These are phyloP conservation scores for Margaritifera margaritifera DNA, from an alignment of 2,888 invertebrate species.

Conservation along the genomic window DNA sequence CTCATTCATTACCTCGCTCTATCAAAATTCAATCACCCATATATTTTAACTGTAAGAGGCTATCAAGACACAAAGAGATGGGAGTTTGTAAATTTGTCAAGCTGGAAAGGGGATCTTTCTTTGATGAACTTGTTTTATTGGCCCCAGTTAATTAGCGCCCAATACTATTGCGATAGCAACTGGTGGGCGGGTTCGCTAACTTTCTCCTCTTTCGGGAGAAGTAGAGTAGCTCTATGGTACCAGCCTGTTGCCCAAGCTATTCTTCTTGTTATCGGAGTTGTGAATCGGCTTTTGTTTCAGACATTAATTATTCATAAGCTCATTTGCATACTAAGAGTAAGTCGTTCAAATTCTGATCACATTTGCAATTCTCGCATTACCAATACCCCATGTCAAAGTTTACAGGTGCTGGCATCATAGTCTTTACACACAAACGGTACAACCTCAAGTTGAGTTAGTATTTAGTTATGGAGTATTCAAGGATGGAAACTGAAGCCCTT, in stretches of 20 bases:
- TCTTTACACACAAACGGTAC: too few species aligned
- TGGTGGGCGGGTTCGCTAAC: not conserved
- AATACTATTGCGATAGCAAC: not conserved
- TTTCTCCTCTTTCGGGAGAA: too few species aligned
- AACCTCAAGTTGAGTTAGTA: too few species aligned
- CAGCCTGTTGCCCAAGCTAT: conserved; percentile 21
- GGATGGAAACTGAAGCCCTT: conserved; percentile 57
- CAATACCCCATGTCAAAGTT: too few species aligned
- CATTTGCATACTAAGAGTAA: conserved; percentile 42
- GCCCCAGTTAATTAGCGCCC: conserved; percentile 20
- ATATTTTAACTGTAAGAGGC: conserved; percentile 17
- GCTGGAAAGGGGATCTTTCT: conserved; percentile 23
- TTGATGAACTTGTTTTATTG: conserved; percentile 34
- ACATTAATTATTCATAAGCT: conserved; percentile 35
- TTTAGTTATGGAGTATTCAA: conserved; percentile 39
- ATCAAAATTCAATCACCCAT: conserved; percentile 25
- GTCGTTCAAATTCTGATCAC: conserved; percentile 23
- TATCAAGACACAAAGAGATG: conserved; percentile 28
- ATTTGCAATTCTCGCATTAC: conserved; percentile 21
- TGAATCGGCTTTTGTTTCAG: conserved; percentile 31
- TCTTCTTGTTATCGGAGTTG: conserved; percentile 3
- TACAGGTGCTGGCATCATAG: too few species aligned
- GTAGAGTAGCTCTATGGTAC: not conserved
- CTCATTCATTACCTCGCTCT: conserved; percentile 20
- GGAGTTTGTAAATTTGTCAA: conserved; percentile 29